phyloP scores from a whole-genome alignment of 2,113 vertebrate genomes.

The Vanacampus margaritifer region DNA sequence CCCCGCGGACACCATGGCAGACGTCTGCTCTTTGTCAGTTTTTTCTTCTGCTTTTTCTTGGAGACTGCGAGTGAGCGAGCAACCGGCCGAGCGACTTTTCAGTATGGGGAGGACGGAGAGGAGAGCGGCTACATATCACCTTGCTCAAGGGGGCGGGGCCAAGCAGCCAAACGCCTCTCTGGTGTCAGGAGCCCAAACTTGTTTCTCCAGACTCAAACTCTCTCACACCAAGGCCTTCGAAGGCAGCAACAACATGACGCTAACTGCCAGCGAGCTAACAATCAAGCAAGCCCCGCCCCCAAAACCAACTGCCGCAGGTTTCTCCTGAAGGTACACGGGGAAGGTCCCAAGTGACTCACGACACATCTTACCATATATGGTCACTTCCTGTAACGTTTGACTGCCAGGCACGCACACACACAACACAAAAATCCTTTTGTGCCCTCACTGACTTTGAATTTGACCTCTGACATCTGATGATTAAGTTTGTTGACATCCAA shows the following conservation, averaged over 20 bases:
- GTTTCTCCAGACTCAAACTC: conserved; percentile 14
- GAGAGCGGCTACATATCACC: conserved; percentile 35
- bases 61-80: background rate
- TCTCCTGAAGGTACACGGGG: background rate
- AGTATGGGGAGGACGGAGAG: conserved; percentile 22
- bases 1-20: conserved; percentile 71
- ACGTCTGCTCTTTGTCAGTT: background rate
- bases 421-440: background rate
- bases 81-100: conserved; percentile 1
- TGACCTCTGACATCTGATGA: no score
- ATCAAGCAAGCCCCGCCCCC: background rate
- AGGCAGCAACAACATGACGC: background rate
- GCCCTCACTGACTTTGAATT: no score
- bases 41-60: conserved; percentile 1
- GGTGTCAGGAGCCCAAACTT: conserved; percentile 23
- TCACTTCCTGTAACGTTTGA: no score
- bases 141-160: conserved; percentile 35
- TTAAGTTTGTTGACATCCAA: no score
- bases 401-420: no score
- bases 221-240: background rate
- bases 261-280: background rate
- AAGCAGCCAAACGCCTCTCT: background rate
- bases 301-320: background rate
- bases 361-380: conserved; percentile 3
- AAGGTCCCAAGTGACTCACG: background rate